Evolutionary conservation across 2,888 invertebrate species (phyloP).

Genomic region (Cheilosia vulpina): DNA sequence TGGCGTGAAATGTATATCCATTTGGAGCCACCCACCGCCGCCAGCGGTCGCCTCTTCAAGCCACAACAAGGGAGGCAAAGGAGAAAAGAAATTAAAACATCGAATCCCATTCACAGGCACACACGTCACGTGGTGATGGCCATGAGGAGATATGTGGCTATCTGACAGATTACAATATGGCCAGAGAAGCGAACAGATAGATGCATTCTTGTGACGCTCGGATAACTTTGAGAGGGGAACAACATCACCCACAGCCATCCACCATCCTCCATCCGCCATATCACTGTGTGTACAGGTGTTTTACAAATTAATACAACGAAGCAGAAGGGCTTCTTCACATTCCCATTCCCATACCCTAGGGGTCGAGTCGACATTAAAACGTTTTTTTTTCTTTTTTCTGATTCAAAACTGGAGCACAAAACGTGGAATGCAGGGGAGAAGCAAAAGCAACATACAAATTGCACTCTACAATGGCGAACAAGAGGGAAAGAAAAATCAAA

Average conservation of each 20-base stretch:
- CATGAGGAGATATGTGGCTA: conserved; percentile 33
- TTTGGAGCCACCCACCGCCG: conserved; percentile 29
- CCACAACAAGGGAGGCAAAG: background rate
- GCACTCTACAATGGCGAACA: conserved; percentile 23
- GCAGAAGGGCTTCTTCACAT: conserved; percentile 35
- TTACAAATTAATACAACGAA: conserved; percentile 57
- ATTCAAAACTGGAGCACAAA: conserved; percentile 62
- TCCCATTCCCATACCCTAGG: conserved; percentile 58
- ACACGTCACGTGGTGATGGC: conserved; percentile 23
- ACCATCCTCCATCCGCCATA: too few species aligned
- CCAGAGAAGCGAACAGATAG: conserved; percentile 19
- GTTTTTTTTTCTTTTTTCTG: conserved; percentile 8
- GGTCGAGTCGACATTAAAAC: conserved; percentile 53
- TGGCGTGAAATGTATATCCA: conserved; percentile 57
- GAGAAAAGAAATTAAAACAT: conserved; percentile 30
- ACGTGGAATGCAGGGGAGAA: conserved; percentile 31
- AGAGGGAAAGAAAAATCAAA: background rate
- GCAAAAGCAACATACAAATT: conserved; percentile 9
- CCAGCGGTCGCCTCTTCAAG: conserved; percentile 8
- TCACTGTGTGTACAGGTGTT: conserved; percentile 57
- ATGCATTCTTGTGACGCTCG: conserved; percentile 68
- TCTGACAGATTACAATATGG: conserved; percentile 52
- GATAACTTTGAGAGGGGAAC: conserved; percentile 17
- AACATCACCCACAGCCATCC: background rate
- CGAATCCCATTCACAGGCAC: conserved; percentile 22